Evolutionary conservation across 2,888 invertebrate genomes (phyloP), one percentile per base, ranked within the genome.

Genomic region (Sphaerophoria taeniata): DNA sequence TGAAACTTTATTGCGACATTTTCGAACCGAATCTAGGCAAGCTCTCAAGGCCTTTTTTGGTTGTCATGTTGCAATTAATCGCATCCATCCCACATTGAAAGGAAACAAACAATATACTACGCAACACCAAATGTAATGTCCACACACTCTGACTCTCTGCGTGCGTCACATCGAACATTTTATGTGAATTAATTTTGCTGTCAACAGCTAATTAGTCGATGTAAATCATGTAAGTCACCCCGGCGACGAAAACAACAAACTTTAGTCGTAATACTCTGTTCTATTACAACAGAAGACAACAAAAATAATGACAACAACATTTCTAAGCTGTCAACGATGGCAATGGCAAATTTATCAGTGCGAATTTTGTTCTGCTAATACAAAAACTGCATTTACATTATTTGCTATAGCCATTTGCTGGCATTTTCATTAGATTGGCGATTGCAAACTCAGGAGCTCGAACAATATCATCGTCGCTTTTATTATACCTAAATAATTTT

Each of bases 161-260:
- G 77, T 78, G 69, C 53, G 67, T 78, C 82, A 78, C 69, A 82
- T 53, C 61, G 61, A 16, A 79, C 74, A 79, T 70, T 85, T 80
- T 2, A 24, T 67, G n/a, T 63, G 81, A 86, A 86, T 82, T 86
- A 71, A 77, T 86, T 74, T 82, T 74, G 74, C 74, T 82, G 85
- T 86, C 85, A 86, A 71, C 85, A 74, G 82, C 85, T 82, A 86
- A 86, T 86, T 81, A 86, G 85, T 53, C 74, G 77, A 77, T 82
- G 81, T 86, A 86, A 86, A 82, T 86, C 85, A 86, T 76, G 80
- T 85, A 85, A 85, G 72, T 85, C 85, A 76, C 75, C 71, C 60
- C 53, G 63, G n/a, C 0, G 2, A 45, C 14, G 5, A 24, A 34
- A 12, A n/a, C 69, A 73, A 81, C 80, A 73, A 56, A 63, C 53